Evolutionary conservation across 2,113 vertebrate genomes (phyloP), one percentile per base, ranked within the genome.

Genomic region (Mandrillus leucophaeus): DNA sequence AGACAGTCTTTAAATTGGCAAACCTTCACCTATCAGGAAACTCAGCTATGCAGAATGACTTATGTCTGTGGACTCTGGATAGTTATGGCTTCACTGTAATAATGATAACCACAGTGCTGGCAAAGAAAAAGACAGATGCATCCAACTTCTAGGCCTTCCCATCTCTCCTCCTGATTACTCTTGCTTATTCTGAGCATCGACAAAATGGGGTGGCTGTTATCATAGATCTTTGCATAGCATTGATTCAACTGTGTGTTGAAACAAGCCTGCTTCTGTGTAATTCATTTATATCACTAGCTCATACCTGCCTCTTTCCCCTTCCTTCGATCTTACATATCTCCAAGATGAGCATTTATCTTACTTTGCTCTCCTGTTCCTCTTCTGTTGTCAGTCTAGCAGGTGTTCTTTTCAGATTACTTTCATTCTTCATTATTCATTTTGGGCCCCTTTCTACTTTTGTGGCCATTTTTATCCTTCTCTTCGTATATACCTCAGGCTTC

Each of bases 331-430:
- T 82, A 92, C 90, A 50, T 97, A 98, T 95, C 95, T 97, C 73
- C 16, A 43, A 93, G 87, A 97, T 86, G 94, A 96, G 52, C 96
- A 97, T 98, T 97, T 98, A 94, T 97, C 98, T 98, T 98, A 94
- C 93, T 98, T 97, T 97, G 61, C 96, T 96, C 95, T 95, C 84
- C 93, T 87, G 96, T 92, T 97, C 97, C 86, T 97, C 90, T 97
- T 96, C 93, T 93, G 93, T 97, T 98, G 97, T 98, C 97, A 98
- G 96, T 97, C 97, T 96, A 97, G 97, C 97, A 98, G 98, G 98
- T 97, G 97, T 97, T 98, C 98, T 97, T 97, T 98, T 96, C 87
- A 98, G 97, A 98, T 98, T 98, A 95, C 93, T 97, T 98, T 98
- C 96, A 83, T 91, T 96, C 98, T 98, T 98, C 96, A 98, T 94